Evolutionary conservation across 2,888 invertebrate genomes (phyloP), one percentile per base, ranked within the genome.

Genomic region (Apoderus coryli): DNA sequence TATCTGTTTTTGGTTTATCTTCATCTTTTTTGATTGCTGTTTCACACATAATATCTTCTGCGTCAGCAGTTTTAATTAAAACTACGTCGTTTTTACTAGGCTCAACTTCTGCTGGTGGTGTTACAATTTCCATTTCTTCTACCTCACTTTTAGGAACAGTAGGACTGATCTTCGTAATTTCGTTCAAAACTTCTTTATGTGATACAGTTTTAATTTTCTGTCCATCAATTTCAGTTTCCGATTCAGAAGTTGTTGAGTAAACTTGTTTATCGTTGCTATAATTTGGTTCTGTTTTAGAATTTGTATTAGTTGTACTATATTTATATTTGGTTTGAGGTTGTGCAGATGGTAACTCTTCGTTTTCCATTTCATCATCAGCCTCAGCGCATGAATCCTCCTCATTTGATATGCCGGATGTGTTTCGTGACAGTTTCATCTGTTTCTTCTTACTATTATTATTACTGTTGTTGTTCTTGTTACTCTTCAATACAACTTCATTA

Each of bases 341-440:
- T 31, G 56, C 60, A 26, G 64, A 61, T 22, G 67, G 66, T 4
- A 63, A 56, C 48, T 70, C 70, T 34, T 71, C 71, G 16, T 68
- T 67, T 40, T 72, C 72, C 72, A 72, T 71, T 49, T 72, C 72
- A 49, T 72, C 72, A 44, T 72, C 72, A 14, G 72, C 72, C 48
- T 72, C 72, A 1, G 71, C 71, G 4, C 69, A 70, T 0, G 71
- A 72, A 48, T 72, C 71, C 49, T 71, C 71, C 16, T 61, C 69
- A 22, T 63, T 65, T 0, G 64, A 63, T 40, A 49, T 58, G 44
- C 49, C 54, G 41, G 44, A 59, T 16, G 49, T 54, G 44, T 42
- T 45, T 38, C 51, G 34, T 57, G 44, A 36, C 36, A 44, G 54
- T 40, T 27, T 49, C 13, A 31, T 27, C 7, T 46, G n/a, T n/a